Percentiles rank a stretch among this genome's conserved stretches.
These are phyloP conservation scores for Stegastes partitus DNA, from an alignment of 2,113 vertebrate species.

Conservation along the genomic window DNA sequence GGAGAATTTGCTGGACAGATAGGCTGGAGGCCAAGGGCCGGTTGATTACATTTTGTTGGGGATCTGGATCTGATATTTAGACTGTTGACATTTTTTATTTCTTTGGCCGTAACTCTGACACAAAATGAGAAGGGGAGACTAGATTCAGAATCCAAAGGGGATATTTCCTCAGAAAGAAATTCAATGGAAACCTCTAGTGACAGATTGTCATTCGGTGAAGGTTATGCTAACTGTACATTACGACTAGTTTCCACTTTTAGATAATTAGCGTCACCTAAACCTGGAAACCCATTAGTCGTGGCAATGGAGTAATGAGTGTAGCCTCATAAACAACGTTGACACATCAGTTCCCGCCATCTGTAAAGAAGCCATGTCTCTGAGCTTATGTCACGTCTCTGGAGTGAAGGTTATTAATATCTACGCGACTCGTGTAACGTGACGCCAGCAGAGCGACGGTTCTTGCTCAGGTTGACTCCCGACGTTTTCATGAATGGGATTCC, in stretches of 20 bases:
- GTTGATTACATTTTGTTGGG: slow-evolving; percentile 44
- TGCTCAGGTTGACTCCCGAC: slow-evolving; percentile 37
- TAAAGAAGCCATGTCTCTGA: slow-evolving; percentile 37
- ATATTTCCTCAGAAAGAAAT: slow-evolving; percentile 33
- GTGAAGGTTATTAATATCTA: slow-evolving; percentile 73
- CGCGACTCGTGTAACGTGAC: slow-evolving; percentile 67
- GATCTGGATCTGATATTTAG: slow-evolving; percentile 29
- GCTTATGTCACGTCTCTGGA: slow-evolving; percentile 59
- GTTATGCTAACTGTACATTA: slow-evolving; percentile 10
- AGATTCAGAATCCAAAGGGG: slow-evolving; percentile 17
- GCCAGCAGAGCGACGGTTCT: slow-evolving; percentile 35
- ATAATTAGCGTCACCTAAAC: slow-evolving; percentile 43
- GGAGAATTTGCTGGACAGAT: slow-evolving; percentile 53
- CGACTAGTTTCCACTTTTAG: slow-evolving; percentile 39
- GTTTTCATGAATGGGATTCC: slow-evolving; percentile 75
- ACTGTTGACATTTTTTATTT: slow-evolving; percentile 40
- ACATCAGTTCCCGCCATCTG: slow-evolving; percentile 48
- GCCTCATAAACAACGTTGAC: slow-evolving; percentile 48
- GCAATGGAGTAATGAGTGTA: slow-evolving; percentile 40
- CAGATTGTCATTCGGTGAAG: slow-evolving; percentile 12
- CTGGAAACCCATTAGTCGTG: slow-evolving; percentile 40
- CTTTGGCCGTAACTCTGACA: slow-evolving; percentile 36
- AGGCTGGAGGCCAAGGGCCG: slow-evolving; percentile 26
- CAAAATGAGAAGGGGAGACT: slow-evolving; percentile 37
- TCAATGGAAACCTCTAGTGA: slow-evolving; percentile 7